Evolutionary conservation across 2,888 invertebrate species (phyloP).

Genomic region (Willowsia nigromaculata): DNA sequence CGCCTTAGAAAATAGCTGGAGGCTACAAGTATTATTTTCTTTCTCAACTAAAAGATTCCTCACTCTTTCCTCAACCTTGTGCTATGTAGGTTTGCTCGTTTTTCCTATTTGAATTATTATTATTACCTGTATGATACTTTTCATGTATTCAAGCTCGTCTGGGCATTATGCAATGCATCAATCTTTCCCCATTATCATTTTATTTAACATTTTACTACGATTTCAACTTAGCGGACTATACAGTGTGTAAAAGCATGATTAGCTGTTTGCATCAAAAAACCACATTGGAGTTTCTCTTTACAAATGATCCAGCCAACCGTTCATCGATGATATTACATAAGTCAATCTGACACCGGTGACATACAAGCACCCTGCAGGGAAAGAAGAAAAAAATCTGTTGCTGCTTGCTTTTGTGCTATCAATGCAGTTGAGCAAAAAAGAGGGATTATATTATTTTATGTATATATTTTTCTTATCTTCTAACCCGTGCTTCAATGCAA

Average conservation of each 20-base stretch:
- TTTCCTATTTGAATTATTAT: not conserved
- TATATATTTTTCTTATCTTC: too few species aligned
- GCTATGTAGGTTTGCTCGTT: not conserved
- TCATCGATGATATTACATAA: not conserved
- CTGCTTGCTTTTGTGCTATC: not conserved
- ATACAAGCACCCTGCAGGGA: not conserved
- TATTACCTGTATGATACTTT: not conserved
- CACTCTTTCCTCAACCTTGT: conserved; percentile 32
- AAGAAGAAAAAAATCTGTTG: not conserved
- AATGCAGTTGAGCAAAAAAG: too few species aligned
- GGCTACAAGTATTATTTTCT: conserved; percentile 62
- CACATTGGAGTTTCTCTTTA: not conserved
- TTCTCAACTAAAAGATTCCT: conserved; percentile 60
- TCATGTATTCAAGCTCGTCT: not conserved
- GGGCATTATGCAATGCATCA: not conserved
- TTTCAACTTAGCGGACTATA: not conserved
- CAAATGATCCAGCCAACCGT: not conserved
- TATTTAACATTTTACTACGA: not conserved
- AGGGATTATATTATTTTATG: too few species aligned
- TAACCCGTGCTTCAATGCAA: too few species aligned
- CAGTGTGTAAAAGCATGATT: not conserved
- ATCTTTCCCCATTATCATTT: not conserved
- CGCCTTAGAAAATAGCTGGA: conserved; percentile 70
- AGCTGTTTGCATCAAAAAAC: not conserved
- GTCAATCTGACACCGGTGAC: not conserved